These are phyloP conservation scores for Glaucopsyche alexis DNA, from an alignment of 2,888 invertebrate species.

Conservation along the genomic window DNA sequence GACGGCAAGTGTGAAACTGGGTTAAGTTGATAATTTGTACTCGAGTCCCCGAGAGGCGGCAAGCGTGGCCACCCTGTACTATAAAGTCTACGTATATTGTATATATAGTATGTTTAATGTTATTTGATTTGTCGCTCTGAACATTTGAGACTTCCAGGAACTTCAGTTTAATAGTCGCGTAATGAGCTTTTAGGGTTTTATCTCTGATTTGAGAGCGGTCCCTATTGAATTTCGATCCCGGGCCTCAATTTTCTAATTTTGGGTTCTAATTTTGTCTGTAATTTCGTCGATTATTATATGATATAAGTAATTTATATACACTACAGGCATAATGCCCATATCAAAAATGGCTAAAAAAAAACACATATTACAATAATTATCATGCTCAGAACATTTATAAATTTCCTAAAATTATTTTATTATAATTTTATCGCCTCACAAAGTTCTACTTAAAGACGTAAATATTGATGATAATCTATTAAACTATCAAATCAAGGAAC, in stretches of 20 bases:
- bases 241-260: neutral
- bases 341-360: too few relatives aligned
- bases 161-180: neutral
- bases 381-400: too few relatives aligned
- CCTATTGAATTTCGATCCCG: neutral
- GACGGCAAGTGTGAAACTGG: slow-evolving; percentile 1
- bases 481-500: too few relatives aligned
- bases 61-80: neutral
- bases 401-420: too few relatives aligned
- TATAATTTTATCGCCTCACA: too few relatives aligned
- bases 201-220: neutral
- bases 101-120: neutral
- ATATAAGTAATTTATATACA: too few relatives aligned
- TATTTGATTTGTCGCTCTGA: neutral
- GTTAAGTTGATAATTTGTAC: slow-evolving; percentile 16
- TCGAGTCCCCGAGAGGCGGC: slow-evolving; percentile 13
- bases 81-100: neutral
- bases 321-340: too few relatives aligned
- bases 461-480: too few relatives aligned
- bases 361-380: too few relatives aligned
- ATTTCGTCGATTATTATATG: too few relatives aligned
- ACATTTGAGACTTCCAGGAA: neutral
- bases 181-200: neutral
- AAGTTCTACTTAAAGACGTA: too few relatives aligned
- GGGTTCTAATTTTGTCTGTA: neutral